phyloP scores from a whole-genome alignment of 2,113 vertebrate genomes.

The Chiloscyllium plagiosum region DNA sequence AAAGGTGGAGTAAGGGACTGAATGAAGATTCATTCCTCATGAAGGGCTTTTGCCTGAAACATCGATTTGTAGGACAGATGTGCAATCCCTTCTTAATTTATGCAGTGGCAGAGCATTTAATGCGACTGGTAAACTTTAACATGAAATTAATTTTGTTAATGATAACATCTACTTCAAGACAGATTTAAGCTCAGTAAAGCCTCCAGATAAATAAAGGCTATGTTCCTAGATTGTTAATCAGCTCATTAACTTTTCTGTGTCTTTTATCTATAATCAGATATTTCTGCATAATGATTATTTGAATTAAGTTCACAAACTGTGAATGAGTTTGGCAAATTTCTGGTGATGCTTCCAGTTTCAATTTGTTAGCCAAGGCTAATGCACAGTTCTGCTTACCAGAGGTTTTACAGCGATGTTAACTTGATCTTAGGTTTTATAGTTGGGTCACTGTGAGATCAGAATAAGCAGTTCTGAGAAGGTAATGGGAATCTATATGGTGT shows the following conservation, averaged over 20 bases:
- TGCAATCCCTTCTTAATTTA: background rate
- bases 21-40: too few species aligned
- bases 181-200: background rate
- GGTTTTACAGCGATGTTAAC: background rate
- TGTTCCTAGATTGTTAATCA: slow-evolving; percentile 8
- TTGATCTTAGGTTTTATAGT: background rate
- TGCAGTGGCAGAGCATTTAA: background rate
- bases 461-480: background rate
- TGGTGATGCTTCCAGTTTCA: slow-evolving; percentile 3
- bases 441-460: too few species aligned
- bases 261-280: background rate
- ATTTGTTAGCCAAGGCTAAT: background rate
- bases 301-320: background rate
- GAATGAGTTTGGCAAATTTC: background rate
- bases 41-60: too few species aligned
- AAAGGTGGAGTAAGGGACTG: too few species aligned
- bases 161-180: background rate
- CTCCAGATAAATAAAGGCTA: background rate
- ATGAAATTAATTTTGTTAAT: background rate
- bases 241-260: background rate
- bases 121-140: slow-evolving; percentile 15
- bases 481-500: background rate
- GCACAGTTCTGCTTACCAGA: background rate
- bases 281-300: background rate
- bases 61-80: background rate